Percentiles rank a stretch among this genome's conserved stretches.
Evolutionary conservation across 2,797 vertebrate genomes (phyloP).

Genomic region (Neosalanx taihuensis): DNA sequence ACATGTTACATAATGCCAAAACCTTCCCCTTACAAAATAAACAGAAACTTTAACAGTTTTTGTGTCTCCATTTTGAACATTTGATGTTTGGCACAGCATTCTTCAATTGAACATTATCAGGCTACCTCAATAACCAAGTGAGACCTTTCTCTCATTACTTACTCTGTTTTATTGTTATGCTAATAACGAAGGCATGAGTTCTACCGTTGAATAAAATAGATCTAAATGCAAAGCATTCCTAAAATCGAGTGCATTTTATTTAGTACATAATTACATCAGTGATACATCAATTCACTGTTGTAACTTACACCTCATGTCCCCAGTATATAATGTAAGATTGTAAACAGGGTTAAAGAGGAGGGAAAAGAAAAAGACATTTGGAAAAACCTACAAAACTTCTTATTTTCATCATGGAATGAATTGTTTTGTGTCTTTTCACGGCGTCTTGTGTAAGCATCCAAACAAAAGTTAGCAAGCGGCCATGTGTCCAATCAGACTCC

Average conservation of each 20-base stretch:
- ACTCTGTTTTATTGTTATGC: slow-evolving; percentile 4
- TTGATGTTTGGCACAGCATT: slow-evolving; percentile 44
- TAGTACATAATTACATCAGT: slow-evolving; percentile 72
- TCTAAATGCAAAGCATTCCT: slow-evolving; percentile 64
- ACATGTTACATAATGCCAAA: slow-evolving; percentile 10
- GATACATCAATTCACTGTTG: slow-evolving; percentile 81
- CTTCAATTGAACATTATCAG: slow-evolving; percentile 9
- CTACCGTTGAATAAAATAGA: slow-evolving; percentile 34
- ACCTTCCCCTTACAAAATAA: slow-evolving; percentile 4
- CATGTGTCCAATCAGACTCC: slow-evolving; percentile 81
- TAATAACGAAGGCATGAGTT: slow-evolving; percentile 22
- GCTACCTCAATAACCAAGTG: slow-evolving; percentile 7
- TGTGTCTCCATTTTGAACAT: background rate
- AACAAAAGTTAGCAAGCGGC: slow-evolving; percentile 52
- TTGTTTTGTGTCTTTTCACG: slow-evolving; percentile 19
- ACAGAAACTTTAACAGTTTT: background rate
- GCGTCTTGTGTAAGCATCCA: slow-evolving; percentile 53
- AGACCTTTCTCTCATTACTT: slow-evolving; percentile 11
- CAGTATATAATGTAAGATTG: slow-evolving; percentile 36
- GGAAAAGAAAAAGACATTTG: slow-evolving; percentile 35
- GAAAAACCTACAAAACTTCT: slow-evolving; percentile 42
- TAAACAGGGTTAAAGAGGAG: slow-evolving; percentile 43
- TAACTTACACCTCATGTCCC: slow-evolving; percentile 52
- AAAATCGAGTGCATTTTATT: slow-evolving; percentile 75
- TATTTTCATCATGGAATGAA: slow-evolving; percentile 31